These are phyloP conservation scores for Cromileptes altivelis DNA, from an alignment of 2,113 vertebrate genomes.

Conservation along the genomic window DNA sequence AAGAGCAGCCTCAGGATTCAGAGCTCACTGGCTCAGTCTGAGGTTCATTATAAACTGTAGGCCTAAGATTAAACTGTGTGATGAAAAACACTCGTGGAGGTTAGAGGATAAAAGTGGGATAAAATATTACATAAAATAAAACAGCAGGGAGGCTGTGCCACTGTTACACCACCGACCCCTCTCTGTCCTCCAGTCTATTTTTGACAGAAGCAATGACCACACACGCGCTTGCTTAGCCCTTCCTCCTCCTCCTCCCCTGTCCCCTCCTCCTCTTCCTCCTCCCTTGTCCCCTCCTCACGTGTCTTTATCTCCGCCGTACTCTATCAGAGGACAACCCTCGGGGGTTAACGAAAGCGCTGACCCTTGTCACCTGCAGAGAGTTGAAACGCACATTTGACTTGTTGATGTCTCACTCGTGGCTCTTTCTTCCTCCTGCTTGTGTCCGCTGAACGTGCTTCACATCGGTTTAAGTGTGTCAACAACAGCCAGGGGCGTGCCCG, in stretches of 20 bases:
- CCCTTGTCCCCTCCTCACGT: constrained; percentile 23
- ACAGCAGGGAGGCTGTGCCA: not conserved
- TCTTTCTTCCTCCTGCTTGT: not conserved
- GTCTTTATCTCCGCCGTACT: not conserved
- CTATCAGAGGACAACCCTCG: not conserved
- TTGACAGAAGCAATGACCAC: constrained; percentile 1
- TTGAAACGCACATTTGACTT: not conserved
- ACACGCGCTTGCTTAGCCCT: not conserved
- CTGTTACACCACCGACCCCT: not conserved
- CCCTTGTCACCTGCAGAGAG: no score
- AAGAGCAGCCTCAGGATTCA: not conserved
- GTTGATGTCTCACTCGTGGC: not conserved
- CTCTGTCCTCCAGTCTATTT: not conserved
- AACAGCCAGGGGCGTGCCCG: no score
- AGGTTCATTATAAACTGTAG: no score
- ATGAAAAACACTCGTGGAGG: not conserved
- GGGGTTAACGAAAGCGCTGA: no score
- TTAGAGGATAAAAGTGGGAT: not conserved
- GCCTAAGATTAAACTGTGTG: no score
- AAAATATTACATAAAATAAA: not conserved
- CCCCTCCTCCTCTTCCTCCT: not conserved
- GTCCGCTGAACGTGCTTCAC: not conserved
- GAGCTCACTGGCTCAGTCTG: no score
- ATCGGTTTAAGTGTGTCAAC: not conserved
- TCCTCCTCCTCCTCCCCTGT: no score